Evolutionary conservation across 1,140 invertebrate species (phyloP).

Genomic region (Papilio glaucus): DNA sequence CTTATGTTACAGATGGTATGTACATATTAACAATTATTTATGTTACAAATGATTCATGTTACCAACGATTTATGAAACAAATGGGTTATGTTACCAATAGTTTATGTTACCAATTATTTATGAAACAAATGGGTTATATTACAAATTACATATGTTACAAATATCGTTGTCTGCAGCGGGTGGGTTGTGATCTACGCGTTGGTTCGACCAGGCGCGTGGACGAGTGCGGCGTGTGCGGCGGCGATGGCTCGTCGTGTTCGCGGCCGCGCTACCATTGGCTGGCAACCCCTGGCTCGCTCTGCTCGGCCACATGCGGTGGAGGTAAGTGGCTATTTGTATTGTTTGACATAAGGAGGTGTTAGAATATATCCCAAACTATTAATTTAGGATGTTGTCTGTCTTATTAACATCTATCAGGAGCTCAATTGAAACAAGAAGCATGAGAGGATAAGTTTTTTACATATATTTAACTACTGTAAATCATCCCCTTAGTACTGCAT

Average conservation of each 20-base stretch:
- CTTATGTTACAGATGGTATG: too few relatives aligned
- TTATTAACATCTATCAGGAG: too few relatives aligned
- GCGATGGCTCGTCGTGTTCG: conserved; percentile 92
- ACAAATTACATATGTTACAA: conserved; percentile 1
- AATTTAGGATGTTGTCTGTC: too few relatives aligned
- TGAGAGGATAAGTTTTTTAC: too few relatives aligned
- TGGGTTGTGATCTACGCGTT: conserved; percentile 94
- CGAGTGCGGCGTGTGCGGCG: conserved; percentile 94
- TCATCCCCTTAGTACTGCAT: too few relatives aligned
- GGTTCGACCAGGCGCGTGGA: conserved; percentile 93
- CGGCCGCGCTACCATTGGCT: conserved; percentile 93
- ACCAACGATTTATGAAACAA: not conserved
- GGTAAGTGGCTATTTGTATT: conserved; percentile 87
- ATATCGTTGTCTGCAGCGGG: conserved; percentile 87
- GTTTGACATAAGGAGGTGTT: too few relatives aligned
- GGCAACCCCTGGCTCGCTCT: conserved; percentile 90
- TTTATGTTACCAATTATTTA: conserved; percentile 37
- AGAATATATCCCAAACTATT: too few relatives aligned
- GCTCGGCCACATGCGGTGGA: conserved; percentile 95
- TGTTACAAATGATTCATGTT: not conserved
- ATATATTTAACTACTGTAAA: too few relatives aligned
- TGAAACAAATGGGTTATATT: too few relatives aligned
- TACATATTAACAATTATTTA: too few relatives aligned
- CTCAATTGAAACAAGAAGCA: too few relatives aligned
- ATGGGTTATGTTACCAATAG: not conserved